phyloP scores from a whole-genome alignment of 2,888 invertebrate genomes.

The Aleiodes alternator region DNA sequence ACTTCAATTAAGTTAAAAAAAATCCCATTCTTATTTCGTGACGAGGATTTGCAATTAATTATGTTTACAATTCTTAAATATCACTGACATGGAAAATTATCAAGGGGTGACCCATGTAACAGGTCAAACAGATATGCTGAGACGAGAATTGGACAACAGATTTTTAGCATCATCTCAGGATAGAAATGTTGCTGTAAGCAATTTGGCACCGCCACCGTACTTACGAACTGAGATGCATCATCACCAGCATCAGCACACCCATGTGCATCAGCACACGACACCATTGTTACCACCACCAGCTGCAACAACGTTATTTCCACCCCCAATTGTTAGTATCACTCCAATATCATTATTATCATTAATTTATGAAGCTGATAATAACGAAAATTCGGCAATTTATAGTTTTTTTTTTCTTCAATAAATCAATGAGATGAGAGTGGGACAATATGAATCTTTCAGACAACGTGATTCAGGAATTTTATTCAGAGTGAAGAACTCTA shows the following conservation, averaged over 20 bases:
- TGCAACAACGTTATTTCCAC: slow-evolving; percentile 77
- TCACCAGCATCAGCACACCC: slow-evolving; percentile 94
- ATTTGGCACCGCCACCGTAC: slow-evolving; percentile 78
- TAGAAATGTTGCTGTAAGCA: slow-evolving; percentile 76
- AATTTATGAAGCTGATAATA: not conserved
- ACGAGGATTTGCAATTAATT: not conserved
- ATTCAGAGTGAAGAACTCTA: no score
- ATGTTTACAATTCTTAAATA: slow-evolving; percentile 3
- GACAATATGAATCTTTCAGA: no score
- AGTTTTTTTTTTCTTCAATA: no score
- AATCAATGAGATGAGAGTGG: no score
- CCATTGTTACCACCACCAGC: slow-evolving; percentile 80
- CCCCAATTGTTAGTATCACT: slow-evolving; percentile 80
- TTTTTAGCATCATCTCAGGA: slow-evolving; percentile 93
- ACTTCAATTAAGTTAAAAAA: not conserved
- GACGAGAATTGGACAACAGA: slow-evolving; percentile 92
- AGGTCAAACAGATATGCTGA: slow-evolving; percentile 89
- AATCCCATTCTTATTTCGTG: no score
- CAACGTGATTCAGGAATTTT: no score
- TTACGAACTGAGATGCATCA: slow-evolving; percentile 93
- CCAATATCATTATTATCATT: not conserved
- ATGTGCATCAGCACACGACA: slow-evolving; percentile 91
- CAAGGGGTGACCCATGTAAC: slow-evolving; percentile 74
- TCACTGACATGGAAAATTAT: slow-evolving; percentile 46
- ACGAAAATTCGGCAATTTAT: no score